Conservation (phyloP, 2,888 invertebrate species). For the Cotesia congregata region DNA sequence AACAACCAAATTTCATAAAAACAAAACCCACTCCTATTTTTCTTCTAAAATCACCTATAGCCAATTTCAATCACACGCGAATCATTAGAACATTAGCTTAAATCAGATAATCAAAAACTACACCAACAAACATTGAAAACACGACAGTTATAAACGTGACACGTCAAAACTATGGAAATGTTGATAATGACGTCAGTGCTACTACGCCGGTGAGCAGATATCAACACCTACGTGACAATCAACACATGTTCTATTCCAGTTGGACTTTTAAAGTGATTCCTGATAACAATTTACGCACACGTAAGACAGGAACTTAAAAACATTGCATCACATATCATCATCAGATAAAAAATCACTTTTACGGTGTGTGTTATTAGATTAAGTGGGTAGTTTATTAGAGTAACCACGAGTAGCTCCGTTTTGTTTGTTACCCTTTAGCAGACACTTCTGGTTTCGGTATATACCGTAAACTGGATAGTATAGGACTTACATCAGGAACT, state of each 20-base stretch:
- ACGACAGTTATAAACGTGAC: neutral
- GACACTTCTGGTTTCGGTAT: constrained; percentile 24
- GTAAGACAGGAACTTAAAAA: too few species aligned
- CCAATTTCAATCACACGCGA: too few species aligned
- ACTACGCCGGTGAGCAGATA: neutral
- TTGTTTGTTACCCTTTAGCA: constrained; percentile 33
- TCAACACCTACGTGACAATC: neutral
- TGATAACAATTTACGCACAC: too few species aligned
- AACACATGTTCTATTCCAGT: neutral
- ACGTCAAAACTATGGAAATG: neutral
- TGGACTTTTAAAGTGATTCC: too few species aligned
- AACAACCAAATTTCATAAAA: too few species aligned
- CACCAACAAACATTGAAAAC: too few species aligned
- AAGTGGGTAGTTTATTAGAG: neutral
- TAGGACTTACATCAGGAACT: constrained; percentile 24
- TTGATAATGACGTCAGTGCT: neutral
- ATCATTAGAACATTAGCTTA: too few species aligned
- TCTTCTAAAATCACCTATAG: too few species aligned
- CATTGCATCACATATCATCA: too few species aligned
- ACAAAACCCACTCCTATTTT: too few species aligned
- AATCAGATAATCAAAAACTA: too few species aligned
- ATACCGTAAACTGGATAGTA: constrained; percentile 29
- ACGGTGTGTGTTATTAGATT: neutral
- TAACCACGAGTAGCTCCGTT: constrained; percentile 6
- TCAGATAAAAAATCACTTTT: too few species aligned